phyloP scores from a whole-genome alignment of 2,113 vertebrate species.

The Clinocottus analis region DNA sequence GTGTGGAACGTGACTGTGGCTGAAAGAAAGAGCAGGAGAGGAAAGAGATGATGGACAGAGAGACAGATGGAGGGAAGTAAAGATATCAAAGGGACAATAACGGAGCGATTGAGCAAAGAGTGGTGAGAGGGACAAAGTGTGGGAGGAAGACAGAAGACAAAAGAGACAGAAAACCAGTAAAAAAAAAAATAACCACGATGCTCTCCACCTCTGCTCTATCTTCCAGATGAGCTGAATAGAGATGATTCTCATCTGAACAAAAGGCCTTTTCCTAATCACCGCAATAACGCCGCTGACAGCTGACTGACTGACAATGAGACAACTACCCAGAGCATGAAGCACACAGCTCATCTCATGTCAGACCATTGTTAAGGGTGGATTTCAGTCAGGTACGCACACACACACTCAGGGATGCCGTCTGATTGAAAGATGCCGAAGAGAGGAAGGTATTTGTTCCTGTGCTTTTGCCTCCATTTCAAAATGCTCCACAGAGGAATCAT shows the following conservation, averaged over 20 bases:
- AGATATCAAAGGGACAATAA: slow-evolving; percentile 22
- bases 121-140: slow-evolving; percentile 1
- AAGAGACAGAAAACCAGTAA: background rate
- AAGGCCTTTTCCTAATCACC: slow-evolving; percentile 67
- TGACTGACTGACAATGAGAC: slow-evolving; percentile 75
- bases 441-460: background rate
- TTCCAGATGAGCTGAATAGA: slow-evolving; percentile 37
- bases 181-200: slow-evolving; percentile 30
- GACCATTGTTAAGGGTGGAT: slow-evolving; percentile 53
- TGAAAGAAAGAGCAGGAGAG: background rate
- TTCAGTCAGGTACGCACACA: slow-evolving; percentile 36
- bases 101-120: background rate
- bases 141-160: background rate
- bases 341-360: slow-evolving; percentile 58
- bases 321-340: slow-evolving; percentile 44
- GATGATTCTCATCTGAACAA: slow-evolving; percentile 59
- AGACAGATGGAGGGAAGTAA: background rate
- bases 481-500: slow-evolving; percentile 51
- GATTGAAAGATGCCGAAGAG: slow-evolving; percentile 12
- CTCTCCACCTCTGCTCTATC: background rate
- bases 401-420: slow-evolving; percentile 14
- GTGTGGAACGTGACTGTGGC: slow-evolving; percentile 24
- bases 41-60: slow-evolving; percentile 19
- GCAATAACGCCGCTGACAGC: slow-evolving; percentile 68
- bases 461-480: slow-evolving; percentile 22